Base-by-base conservation (phyloP, 1,140 invertebrate genomes). In the Hirudo medicinalis region DNA sequence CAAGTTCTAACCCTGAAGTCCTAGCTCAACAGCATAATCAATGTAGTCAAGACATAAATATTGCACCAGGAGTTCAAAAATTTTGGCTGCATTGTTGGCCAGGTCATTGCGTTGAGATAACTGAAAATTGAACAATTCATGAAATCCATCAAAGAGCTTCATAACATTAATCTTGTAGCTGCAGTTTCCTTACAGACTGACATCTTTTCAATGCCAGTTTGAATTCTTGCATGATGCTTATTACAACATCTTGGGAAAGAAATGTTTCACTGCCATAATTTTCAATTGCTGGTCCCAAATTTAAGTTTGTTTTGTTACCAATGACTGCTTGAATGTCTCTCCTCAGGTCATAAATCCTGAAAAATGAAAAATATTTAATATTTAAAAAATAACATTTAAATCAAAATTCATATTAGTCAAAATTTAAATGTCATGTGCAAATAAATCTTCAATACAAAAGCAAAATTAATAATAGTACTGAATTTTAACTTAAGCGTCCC, bases 241-340 rank as follows among this genome's bases (percentile, higher is more conserved):
- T 91, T 0, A 92, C 93, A n/a, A 98, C 85, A 80, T 96, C 91
- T 81, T 97, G 94, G 0, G 93, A 96, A 2, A 99, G 84, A 80
- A 99, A 97, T 0, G 93, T 97, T 83, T 99, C 94, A 0, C 94
- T 94, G 2, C 92, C 92, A 80, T 94, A 96, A 80, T 95, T 91
- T 80, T 97, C 94, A 71, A 85, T 82, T 40, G 91, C 90, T 78
- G 90, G 89, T 5, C 90, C 90, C 74, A 95, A 91, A 72, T 80
- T 80, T 19, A 79, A 75, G 78, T 94, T 94, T 55, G 94, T 91
- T 77, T 94, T 94, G 0, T 89, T 90, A 1, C 90, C 91, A 75
- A 98, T 89, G 5, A 92, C 89, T 13, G 92, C 92, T 84, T 97
- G 93, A 69, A 98, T 83, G 79, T 97, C 94, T 73, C 94, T 84